Evolutionary conservation across 1,140 invertebrate species (phyloP), one percentile per base, ranked within the genome.

Genomic region (Batillaria attramentaria): DNA sequence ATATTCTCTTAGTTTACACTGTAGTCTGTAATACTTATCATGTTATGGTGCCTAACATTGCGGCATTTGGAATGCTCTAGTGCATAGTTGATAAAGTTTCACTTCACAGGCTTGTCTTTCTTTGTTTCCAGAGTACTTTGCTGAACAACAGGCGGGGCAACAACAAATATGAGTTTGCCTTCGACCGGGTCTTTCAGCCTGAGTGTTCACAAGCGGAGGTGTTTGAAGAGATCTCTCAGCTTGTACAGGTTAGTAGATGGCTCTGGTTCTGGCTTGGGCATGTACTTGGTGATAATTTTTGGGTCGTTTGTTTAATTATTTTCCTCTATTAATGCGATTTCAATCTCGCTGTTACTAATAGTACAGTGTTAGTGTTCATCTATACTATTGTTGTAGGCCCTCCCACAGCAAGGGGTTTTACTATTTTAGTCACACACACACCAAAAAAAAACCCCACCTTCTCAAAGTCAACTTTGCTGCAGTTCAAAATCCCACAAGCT

Each of bases 171-270:
- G 86, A 88, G 41, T 91, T 89, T 78, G 43, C 72, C 16, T 91
- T 90, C 85, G 90, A 99, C 90, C 98, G 97, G 94, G 98, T 99
- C 85, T 99, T 99, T 91, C 97, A 98, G 92, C 98, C 98, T 85
- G 97, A 97, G 93, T 96, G 96, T 81, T 96, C 96, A 20, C 98
- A 99, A 94, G 97, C 98, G 89, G 97, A 98, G 92, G 98, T 99
- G 10, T 91, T 90, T 86, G 87, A 87, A 60, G 89, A 89, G 79
- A 92, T 90, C 79, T 92, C 90, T 88, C 94, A 92, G 92, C 93
- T 92, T 80, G 93, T 92, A 84, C 93, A 97, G 89, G 91, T 91
- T 60, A 24, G 46, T 70, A 43, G 70, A 16, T 24, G 43, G 13
- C 18, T 42, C 18, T 37, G 24, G 24, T 37, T 42, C 66, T 62